Base-by-base conservation (phyloP, 23 tunicate genomes). In the Botrylloides violaceus region DNA sequence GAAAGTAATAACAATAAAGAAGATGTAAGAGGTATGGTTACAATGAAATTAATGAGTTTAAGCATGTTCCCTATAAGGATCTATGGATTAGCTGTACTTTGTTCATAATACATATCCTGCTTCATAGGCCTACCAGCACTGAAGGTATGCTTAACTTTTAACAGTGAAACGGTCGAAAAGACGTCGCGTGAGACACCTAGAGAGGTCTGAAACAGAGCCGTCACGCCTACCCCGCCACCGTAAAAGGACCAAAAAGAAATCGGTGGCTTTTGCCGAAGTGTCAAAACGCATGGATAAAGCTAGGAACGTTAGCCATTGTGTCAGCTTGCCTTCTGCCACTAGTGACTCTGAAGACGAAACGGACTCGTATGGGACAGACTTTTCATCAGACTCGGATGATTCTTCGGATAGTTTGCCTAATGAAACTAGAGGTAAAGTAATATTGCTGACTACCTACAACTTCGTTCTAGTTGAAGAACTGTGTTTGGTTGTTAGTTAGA, bases 321-420 rank as follows among this genome's bases (percentile, higher is more conserved):
- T 20, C 57, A 68, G 74, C 28, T 25, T 68, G 29, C 37, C 74
- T 21, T 68, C 74, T 24, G 74, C 74, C 28, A 37, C 58, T 12
- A 68, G 74, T 25, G 74, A 68, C 37, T 36, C 58, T 9, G 74
- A 68, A 4, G 74, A 68, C 37, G 74, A 68, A 25, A 56, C 56
- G 5, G 49, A 35, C 23, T 68, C 74, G 4, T 27, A 31, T 27
- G 26, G 21, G 27, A 37, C 74, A 4, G 58, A 43, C 37, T 37
- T 56, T 5, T 68, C 74, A 23, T 37, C 56, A 23, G 58, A 68
- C 37, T 55, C 36, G 24, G 74, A 35, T 19, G 32, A 68, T 5
- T 32, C 35, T 3, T 12, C 70, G 3, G 53, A 43, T 15, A 43
- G 53, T 15, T 7, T n/a, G n/a, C n/a, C n/a, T n/a, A n/a, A n/a